Conservation (phyloP, 1,140 invertebrate genomes). For the Littorina saxatilis region DNA sequence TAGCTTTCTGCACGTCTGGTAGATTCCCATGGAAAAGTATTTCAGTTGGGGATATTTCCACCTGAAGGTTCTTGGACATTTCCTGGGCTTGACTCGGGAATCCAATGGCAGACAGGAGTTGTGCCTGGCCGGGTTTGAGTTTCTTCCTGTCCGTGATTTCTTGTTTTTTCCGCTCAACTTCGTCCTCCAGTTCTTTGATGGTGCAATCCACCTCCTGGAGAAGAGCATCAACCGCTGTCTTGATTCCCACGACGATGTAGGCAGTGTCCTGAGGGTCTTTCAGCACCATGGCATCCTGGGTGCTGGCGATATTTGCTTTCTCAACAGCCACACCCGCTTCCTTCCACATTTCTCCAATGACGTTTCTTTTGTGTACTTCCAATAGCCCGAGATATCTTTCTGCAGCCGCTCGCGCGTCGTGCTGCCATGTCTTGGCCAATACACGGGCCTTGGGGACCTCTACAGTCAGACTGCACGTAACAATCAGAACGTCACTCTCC, state of each 20-base stretch:
- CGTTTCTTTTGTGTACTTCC: conserved; percentile 17
- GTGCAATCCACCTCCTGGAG: conserved; percentile 37
- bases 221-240: conserved; percentile 32
- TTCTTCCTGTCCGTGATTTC: conserved; percentile 39
- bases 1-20: conserved; percentile 37
- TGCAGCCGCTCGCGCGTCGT: conserved; percentile 14
- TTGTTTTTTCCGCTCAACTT: conserved; percentile 43
- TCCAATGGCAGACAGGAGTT: conserved; percentile 25
- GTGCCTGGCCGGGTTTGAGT: conserved; percentile 35
- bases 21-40: conserved; percentile 43
- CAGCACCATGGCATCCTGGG: conserved; percentile 36
- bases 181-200: conserved; percentile 17
- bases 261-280: neutral
- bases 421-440: conserved; percentile 40
- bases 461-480: conserved; percentile 38
- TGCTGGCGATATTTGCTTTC: conserved; percentile 16
- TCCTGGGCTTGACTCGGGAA: conserved; percentile 37
- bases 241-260: conserved; percentile 41
- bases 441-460: conserved; percentile 40
- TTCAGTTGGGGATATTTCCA: conserved; percentile 30
- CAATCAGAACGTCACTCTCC: neutral
- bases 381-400: conserved; percentile 17
- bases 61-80: conserved; percentile 30
- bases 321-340: conserved; percentile 31
- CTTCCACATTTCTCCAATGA: conserved; percentile 45